These are phyloP conservation scores for Steinernema hermaphroditum DNA, from an alignment of 2,888 invertebrate species.

Conservation along the genomic window DNA sequence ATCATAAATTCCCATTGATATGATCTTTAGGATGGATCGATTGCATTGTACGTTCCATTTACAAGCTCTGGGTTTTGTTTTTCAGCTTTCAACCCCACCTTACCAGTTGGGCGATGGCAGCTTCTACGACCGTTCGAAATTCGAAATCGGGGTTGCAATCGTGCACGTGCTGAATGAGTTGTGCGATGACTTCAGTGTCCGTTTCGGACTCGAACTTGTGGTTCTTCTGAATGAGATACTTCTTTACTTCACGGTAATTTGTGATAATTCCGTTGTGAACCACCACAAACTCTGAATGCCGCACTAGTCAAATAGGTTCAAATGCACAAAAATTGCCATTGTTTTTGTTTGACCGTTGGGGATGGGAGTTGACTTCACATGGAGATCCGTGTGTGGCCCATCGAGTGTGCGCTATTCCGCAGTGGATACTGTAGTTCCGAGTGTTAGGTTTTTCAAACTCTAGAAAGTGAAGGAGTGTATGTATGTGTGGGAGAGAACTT, in stretches of 20 bases:
- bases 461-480: conserved; percentile 5
- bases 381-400: conserved; percentile 99
- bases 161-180: conserved; percentile 89
- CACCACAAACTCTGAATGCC: conserved; percentile 68
- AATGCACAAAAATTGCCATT: conserved; percentile 47
- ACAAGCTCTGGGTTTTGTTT: no score
- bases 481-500: background rate
- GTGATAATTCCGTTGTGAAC: conserved; percentile 82
- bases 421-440: conserved; percentile 80
- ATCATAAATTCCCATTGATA: no score
- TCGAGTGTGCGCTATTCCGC: conserved; percentile 97
- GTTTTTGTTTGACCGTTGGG: conserved; percentile 78
- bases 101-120: conserved; percentile 92
- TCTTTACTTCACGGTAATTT: conserved; percentile 96
- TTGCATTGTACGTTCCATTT: no score
- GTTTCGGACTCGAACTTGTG: conserved; percentile 82
- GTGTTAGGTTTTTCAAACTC: no score
- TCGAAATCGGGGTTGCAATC: conserved; percentile 83
- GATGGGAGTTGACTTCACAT: conserved; percentile 89
- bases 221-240: conserved; percentile 86
- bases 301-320: background rate
- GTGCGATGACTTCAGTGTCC: conserved; percentile 97
- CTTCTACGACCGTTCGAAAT: conserved; percentile 93
- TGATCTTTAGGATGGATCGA: no score
- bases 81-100: no score